These are phyloP conservation scores for Nycticryphes semicollaris DNA, from an alignment of 2,113 vertebrate genomes.

Conservation along the genomic window DNA sequence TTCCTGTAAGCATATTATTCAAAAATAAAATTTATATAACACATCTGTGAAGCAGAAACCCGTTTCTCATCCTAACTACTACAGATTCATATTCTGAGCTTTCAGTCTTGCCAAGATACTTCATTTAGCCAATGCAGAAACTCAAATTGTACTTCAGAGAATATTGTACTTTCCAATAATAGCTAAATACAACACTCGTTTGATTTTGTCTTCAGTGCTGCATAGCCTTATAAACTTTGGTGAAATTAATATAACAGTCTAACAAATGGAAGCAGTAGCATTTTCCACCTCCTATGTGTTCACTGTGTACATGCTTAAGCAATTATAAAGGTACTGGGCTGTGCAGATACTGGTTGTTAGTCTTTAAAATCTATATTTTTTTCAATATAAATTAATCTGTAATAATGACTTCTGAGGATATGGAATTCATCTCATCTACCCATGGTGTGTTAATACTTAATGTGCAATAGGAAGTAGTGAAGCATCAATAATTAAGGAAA, in stretches of 20 bases:
- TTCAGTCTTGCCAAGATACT: background rate
- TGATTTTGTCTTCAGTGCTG: background rate
- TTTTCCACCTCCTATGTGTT: background rate
- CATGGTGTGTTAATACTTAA: background rate
- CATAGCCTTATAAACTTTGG: background rate
- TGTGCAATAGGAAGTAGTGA: background rate
- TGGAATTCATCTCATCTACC: background rate
- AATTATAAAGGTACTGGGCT: background rate
- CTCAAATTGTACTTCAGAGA: background rate
- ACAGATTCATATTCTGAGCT: background rate
- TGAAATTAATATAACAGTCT: background rate
- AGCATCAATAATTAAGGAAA: background rate
- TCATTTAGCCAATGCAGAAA: background rate
- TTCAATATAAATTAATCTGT: background rate
- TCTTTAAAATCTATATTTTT: constrained; percentile 1
- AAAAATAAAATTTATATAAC: background rate
- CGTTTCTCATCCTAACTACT: background rate
- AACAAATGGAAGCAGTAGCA: background rate
- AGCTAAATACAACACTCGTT: background rate
- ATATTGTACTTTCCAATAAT: background rate
- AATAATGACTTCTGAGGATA: background rate
- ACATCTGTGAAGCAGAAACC: background rate
- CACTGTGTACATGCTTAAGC: background rate
- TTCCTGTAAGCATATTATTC: background rate
- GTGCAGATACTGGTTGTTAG: background rate